Conservation (phyloP, 2,113 vertebrate species). For the Fregetta grallaria region DNA sequence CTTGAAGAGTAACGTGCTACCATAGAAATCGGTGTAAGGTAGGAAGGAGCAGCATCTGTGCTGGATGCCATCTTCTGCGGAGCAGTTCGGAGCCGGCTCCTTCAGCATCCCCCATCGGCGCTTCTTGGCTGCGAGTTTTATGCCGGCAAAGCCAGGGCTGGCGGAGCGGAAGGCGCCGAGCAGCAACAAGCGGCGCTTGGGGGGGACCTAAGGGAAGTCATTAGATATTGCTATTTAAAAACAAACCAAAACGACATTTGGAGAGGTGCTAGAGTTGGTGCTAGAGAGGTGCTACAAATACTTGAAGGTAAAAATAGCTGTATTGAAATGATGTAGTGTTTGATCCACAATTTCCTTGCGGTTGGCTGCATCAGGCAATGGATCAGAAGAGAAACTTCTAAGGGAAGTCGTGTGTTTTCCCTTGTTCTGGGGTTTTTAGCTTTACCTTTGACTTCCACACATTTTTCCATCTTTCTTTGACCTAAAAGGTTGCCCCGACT, state of each 20-base stretch:
- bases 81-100: background rate
- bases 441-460: background rate
- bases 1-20: background rate
- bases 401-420: rapidly evolving
- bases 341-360: background rate
- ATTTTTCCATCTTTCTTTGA: background rate
- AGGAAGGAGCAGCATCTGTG: background rate
- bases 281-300: background rate
- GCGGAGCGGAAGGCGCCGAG: rapidly evolving
- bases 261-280: background rate
- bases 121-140: background rate
- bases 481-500: background rate
- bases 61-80: background rate
- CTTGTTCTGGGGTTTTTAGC: background rate
- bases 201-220: background rate
- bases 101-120: background rate
- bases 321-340: background rate
- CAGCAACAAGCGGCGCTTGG: background rate
- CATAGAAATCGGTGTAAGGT: rapidly evolving
- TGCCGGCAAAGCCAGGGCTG: background rate
- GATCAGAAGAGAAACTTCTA: too few species aligned
- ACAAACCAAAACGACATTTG: background rate
- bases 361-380: background rate
- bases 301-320: background rate
- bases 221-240: background rate